These are phyloP conservation scores for Panurus biarmicus DNA, from an alignment of 2,113 vertebrate genomes.

Conservation along the genomic window DNA sequence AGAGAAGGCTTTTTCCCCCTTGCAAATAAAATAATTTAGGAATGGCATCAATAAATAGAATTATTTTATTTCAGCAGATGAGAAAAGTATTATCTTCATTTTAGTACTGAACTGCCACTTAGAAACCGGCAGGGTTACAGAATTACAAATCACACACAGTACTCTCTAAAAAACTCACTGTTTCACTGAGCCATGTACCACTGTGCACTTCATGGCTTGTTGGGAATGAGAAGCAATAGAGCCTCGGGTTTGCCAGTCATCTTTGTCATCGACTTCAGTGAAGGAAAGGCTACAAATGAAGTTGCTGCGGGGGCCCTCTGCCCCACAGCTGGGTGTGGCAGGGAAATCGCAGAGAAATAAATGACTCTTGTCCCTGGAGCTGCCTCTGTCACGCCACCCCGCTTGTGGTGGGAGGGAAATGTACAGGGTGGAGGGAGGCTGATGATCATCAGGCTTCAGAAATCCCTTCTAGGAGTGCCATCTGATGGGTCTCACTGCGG, in stretches of 20 bases:
- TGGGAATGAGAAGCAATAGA: background rate
- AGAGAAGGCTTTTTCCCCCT: background rate
- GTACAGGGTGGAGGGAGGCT: background rate
- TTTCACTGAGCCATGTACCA: fast-evolving
- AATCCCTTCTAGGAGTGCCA: background rate
- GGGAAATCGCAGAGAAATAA: background rate
- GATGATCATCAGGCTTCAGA: background rate
- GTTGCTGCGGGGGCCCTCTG: background rate
- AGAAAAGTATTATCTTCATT: background rate
- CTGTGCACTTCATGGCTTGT: background rate
- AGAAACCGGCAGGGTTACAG: background rate
- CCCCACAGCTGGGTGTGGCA: background rate
- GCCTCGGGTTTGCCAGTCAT: background rate
- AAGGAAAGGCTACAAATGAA: background rate
- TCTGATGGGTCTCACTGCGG: background rate
- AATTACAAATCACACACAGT: background rate
- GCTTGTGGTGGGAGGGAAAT: background rate
- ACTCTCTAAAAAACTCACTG: background rate
- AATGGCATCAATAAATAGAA: background rate
- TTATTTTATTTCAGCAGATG: background rate
- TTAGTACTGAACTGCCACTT: background rate
- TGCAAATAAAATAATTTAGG: background rate
- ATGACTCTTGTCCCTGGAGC: background rate
- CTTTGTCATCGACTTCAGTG: background rate
- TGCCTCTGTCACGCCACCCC: background rate